Conservation (phyloP, 2,888 invertebrate species). For the Drosophila subsilvestris region DNA sequence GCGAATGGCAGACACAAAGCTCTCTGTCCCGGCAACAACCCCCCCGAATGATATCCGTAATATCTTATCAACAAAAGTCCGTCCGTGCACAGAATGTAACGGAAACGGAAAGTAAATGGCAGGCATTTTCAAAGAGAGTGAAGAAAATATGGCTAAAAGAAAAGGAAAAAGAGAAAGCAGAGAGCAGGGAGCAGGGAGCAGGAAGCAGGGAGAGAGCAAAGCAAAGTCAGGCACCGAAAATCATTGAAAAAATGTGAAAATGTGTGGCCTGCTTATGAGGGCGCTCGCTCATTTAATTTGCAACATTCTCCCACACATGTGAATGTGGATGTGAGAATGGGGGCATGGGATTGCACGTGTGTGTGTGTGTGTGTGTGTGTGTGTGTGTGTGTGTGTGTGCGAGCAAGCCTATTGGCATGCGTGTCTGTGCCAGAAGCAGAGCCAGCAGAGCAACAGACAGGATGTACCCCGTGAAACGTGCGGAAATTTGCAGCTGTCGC, state of each 20-base stretch:
- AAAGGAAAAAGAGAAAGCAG: background rate
- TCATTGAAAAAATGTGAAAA: conserved; percentile 29
- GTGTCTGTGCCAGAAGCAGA: background rate
- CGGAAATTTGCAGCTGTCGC: conserved; percentile 69
- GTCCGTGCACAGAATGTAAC: conserved; percentile 66
- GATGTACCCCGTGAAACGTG: conserved; percentile 27
- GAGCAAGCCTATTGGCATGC: background rate
- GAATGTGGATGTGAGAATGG: background rate
- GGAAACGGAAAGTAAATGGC: conserved; percentile 73
- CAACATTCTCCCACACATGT: conserved; percentile 10
- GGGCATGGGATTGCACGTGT: conserved; percentile 23
- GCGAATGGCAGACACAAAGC: conserved; percentile 34
- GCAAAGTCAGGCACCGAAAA: conserved; percentile 18
- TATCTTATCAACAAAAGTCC: conserved; percentile 68
- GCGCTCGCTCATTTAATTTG: conserved; percentile 44
- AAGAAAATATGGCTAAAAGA: conserved; percentile 3
- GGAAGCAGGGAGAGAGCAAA: conserved; percentile 3
- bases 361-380: background rate
- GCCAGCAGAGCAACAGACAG: conserved; percentile 12
- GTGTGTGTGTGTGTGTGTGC: conserved; percentile 5
- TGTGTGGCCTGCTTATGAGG: conserved; percentile 70
- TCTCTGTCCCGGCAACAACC: conserved; percentile 23
- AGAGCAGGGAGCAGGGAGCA: background rate
- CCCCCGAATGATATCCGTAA: conserved; percentile 28
- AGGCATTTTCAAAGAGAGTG: conserved; percentile 57